phyloP scores from a whole-genome alignment of 2,797 vertebrate genomes.

The Sebastes hubbsi region DNA sequence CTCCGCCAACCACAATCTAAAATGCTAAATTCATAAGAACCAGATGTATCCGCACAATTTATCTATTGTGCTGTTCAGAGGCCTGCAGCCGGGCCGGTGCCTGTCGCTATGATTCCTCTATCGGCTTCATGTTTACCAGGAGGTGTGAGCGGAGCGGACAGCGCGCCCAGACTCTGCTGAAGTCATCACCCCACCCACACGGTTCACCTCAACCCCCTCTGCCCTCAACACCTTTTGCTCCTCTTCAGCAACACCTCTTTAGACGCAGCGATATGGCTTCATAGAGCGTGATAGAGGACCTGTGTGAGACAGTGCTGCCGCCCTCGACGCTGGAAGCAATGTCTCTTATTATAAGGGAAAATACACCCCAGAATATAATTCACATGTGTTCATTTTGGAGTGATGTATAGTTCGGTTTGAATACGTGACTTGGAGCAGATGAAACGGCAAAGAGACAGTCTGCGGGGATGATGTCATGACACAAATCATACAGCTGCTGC shows the following conservation, averaged over 20 bases:
- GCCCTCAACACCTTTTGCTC: conserved; percentile 53
- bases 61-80: conserved; percentile 72
- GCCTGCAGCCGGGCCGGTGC: conserved; percentile 50
- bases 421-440: background rate
- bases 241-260: conserved; percentile 63
- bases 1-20: conserved; percentile 61
- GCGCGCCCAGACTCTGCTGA: conserved; percentile 29
- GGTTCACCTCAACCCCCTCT: conserved; percentile 26
- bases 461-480: conserved; percentile 19
- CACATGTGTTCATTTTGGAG: background rate
- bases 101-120: conserved; percentile 45
- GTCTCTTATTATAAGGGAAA: conserved; percentile 1
- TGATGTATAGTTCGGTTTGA: background rate
- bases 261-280: conserved; percentile 22
- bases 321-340: background rate
- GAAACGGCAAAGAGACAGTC: background rate
- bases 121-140: conserved; percentile 51
- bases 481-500: conserved; percentile 29
- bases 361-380: background rate
- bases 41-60: conserved; percentile 78
- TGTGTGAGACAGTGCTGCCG: conserved; percentile 1
- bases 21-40: conserved; percentile 69
- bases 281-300: conserved; percentile 16
- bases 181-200: conserved; percentile 44
- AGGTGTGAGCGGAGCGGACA: conserved; percentile 17